These are phyloP conservation scores for Pegoplata infirma DNA, from an alignment of 2,888 invertebrate species.

Conservation along the genomic window DNA sequence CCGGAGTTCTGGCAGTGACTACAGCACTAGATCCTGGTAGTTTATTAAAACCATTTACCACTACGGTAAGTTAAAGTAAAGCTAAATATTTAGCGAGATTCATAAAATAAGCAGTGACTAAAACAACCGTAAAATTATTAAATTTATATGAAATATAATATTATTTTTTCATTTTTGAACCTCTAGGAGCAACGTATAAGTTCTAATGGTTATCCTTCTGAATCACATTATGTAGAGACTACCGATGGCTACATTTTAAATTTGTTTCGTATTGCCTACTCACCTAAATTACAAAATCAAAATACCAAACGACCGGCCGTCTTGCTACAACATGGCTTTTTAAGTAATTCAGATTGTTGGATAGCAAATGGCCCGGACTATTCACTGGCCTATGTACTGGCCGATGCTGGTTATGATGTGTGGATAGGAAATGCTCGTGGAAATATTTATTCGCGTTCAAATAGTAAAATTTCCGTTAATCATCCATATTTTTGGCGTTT, in stretches of 20 bases:
- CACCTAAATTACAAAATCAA: constrained; percentile 68
- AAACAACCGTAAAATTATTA: too few species aligned
- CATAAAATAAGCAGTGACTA: too few species aligned
- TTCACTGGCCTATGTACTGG: constrained; percentile 71
- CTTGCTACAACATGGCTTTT: constrained; percentile 80
- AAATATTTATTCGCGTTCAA: constrained; percentile 72
- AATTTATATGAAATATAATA: too few species aligned
- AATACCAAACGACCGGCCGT: constrained; percentile 70
- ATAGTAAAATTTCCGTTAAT: constrained; percentile 71
- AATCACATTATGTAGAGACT: constrained; percentile 80
- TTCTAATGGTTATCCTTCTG: constrained; percentile 81
- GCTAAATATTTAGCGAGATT: too few species aligned
- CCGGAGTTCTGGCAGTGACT: too few species aligned
- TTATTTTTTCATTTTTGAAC: neutral
- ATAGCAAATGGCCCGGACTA: constrained; percentile 70
- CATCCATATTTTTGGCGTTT: constrained; percentile 73
- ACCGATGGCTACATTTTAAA: constrained; percentile 72
- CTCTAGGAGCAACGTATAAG: constrained; percentile 68
- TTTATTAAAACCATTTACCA: too few species aligned
- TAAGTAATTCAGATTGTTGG: constrained; percentile 75
- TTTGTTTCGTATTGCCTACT: constrained; percentile 74
- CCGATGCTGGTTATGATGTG: constrained; percentile 76
- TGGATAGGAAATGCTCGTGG: constrained; percentile 76
- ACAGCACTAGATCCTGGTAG: too few species aligned
- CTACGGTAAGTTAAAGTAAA: too few species aligned